Evolutionary conservation across 2,113 vertebrate species (phyloP).

Genomic region (Syngnathus scovelli): DNA sequence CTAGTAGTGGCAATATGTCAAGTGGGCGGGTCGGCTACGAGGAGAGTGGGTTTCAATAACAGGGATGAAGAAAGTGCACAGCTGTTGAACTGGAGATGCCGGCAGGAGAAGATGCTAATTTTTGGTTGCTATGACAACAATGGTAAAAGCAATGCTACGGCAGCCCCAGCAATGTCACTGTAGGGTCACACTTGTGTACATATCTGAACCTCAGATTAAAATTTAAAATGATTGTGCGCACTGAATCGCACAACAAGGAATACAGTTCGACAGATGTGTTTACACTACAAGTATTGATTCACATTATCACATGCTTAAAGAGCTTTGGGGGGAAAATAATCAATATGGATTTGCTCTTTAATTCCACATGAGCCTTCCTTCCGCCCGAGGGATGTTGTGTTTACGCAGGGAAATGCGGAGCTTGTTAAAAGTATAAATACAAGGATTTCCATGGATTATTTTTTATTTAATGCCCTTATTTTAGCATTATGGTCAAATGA

Average conservation of each 20-base stretch:
- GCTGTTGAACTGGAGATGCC: constrained; percentile 18
- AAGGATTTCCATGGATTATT: constrained; percentile 18
- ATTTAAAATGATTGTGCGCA: background rate
- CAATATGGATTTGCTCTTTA: constrained; percentile 27
- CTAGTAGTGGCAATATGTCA: constrained; percentile 9
- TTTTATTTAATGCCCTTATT: background rate
- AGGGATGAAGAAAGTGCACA: constrained; percentile 23
- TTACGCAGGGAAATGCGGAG: constrained; percentile 42
- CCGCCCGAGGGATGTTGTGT: constrained; percentile 32
- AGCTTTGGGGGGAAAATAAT: constrained; percentile 27
- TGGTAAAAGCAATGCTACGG: constrained; percentile 4
- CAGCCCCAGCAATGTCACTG: constrained; percentile 9
- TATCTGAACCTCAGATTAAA: background rate
- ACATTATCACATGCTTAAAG: constrained; percentile 5
- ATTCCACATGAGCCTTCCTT: constrained; percentile 30
- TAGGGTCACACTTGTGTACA: constrained; percentile 11
- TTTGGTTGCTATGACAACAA: constrained; percentile 58
- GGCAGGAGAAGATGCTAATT: constrained; percentile 50
- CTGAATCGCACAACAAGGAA: no score
- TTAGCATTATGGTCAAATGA: constrained; percentile 9
- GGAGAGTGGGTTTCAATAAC: constrained; percentile 4
- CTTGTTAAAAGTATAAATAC: constrained; percentile 52
- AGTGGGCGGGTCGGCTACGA: background rate
- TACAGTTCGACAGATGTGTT: background rate
- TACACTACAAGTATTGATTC: constrained; percentile 4